Percentiles rank a stretch among this genome's conserved stretches.
phyloP scores from a whole-genome alignment of 2,113 vertebrate species.

The human (Homo sapiens) region DNA sequence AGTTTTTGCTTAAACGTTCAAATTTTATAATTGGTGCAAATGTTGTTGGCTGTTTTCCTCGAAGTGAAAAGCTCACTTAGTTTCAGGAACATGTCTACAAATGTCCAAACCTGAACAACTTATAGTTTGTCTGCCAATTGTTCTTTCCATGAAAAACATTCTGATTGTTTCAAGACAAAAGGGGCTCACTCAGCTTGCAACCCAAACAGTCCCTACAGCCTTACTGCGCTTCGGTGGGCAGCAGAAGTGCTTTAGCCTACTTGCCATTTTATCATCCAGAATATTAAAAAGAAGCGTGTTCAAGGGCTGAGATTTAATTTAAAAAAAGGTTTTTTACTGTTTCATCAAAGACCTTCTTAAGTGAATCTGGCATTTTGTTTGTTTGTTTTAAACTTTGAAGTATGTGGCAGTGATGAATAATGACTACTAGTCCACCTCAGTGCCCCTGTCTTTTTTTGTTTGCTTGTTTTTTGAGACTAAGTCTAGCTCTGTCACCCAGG shows the following conservation, averaged over 20 bases:
- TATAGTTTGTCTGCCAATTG: background rate
- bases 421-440: background rate
- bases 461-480: no score
- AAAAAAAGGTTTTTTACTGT: background rate
- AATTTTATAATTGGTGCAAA: constrained; percentile 7
- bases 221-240: background rate
- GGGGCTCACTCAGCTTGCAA: background rate
- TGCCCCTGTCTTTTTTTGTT: background rate
- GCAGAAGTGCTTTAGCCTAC: background rate
- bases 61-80: background rate
- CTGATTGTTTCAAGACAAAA: background rate
- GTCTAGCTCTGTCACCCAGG: no score
- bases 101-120: background rate
- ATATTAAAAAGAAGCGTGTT: background rate
- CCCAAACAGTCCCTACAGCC: background rate
- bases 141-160: background rate
- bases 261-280: background rate
- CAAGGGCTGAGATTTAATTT: background rate
- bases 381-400: background rate
- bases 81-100: constrained; percentile 8
- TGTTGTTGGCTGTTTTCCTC: background rate
- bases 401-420: background rate
- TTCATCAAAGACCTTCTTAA: background rate
- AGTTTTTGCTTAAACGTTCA: constrained; percentile 7
- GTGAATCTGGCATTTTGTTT: background rate